Base-by-base conservation (phyloP, 2,888 invertebrate species). In the Polyommatus iphigenia region DNA sequence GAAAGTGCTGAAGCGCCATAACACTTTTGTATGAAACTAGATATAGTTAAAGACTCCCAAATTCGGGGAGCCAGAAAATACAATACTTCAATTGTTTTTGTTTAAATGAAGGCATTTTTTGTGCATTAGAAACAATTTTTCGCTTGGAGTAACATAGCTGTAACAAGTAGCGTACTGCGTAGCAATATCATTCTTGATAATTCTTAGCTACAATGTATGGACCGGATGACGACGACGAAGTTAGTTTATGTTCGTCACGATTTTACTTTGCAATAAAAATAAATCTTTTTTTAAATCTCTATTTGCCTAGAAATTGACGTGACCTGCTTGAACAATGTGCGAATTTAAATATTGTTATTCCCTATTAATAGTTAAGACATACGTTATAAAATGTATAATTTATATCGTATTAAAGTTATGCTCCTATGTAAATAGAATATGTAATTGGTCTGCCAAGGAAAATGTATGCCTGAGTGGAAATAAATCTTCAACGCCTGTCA, bases 221-320 rank as follows among this genome's bases (percentile, higher is more conserved):
- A 67, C 29, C 67, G 67, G 67, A 67, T 67, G 29, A 67, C 67
- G 67, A 67, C 67, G 24, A 24, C 24, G 24, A 67, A 67, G 15
- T 67, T 29, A 24, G 24, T 50, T 75, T 54, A 75, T 75, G 50
- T 50, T 54, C 54, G 75, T 75, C 75, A 75, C 75, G 75, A 75
- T 50, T 29, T 7, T 50, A 24, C 67, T 75, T 75, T 75, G 24
- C 46, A 75, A 50, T 46, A 18, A 75, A 75, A 75, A 50, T 24
- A 24, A 73, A 13, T 73, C 46, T 73, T 73, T 20, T 73, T 75
- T 75, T 50, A 24, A 46, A 24, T 46, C 24, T 54, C 75, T 54
- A 75, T 50, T 75, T 54, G 24, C 50, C 75, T 29, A 75, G 50
- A 29, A 46, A 24, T 32, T 54, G 29, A 75, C 75, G 75, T 75